These are phyloP conservation scores for Apamea epomidion DNA, from an alignment of 2,888 invertebrate genomes.

Conservation along the genomic window DNA sequence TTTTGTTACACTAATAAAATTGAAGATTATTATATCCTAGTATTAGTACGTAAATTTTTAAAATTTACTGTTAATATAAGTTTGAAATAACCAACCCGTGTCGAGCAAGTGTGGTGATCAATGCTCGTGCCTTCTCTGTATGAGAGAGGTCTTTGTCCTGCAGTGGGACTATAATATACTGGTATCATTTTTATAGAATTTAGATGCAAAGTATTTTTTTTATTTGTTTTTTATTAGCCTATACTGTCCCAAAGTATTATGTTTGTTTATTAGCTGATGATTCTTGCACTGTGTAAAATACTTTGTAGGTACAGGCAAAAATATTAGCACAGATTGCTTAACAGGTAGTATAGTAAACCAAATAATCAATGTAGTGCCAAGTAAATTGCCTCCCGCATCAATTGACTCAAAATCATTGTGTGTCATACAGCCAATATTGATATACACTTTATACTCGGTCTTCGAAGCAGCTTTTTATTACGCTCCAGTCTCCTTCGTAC, in stretches of 20 bases:
- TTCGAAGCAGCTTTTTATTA: constrained; percentile 4
- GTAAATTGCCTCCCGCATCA: constrained; percentile 11
- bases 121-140: neutral
- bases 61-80: neutral
- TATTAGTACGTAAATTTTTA: neutral
- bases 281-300: neutral
- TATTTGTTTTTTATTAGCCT: neutral
- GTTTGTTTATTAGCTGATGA: no score
- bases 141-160: no score
- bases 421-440: constrained; percentile 3
- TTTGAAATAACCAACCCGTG: neutral
- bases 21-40: neutral
- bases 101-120: neutral
- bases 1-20: neutral
- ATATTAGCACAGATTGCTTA: neutral
- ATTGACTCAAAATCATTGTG: constrained; percentile 17
- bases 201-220: neutral
- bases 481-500: neutral
- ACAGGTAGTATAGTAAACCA: no score
- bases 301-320: neutral
- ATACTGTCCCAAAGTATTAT: no score
- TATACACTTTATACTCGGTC: neutral
- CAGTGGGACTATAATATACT: neutral
- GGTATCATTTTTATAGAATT: neutral
- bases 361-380: neutral